Evolutionary conservation across 2,888 invertebrate species (phyloP).

Genomic region (Machimus atricapillus): DNA sequence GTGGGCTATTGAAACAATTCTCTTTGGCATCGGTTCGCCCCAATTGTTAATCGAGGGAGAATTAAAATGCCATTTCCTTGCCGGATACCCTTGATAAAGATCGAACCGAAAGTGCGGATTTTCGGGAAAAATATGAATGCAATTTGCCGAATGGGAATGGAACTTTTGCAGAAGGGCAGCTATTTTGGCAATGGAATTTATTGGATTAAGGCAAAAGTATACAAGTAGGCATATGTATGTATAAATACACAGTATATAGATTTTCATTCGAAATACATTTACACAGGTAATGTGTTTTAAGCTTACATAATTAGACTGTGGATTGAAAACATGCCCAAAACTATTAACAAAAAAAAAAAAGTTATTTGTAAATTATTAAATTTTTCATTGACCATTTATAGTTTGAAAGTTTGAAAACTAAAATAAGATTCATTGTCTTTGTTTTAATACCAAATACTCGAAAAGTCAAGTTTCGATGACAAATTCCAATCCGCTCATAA

Average conservation of each 20-base stretch:
- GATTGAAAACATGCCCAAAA: no score
- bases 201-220: background rate
- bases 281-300: background rate
- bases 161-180: background rate
- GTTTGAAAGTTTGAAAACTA: no score
- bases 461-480: no score
- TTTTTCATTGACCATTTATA: no score
- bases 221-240: background rate
- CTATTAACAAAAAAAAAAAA: no score
- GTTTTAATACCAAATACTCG: no score
- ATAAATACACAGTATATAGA: background rate
- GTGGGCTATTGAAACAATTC: constrained; percentile 34
- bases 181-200: background rate
- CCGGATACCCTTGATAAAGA: constrained; percentile 22
- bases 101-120: background rate
- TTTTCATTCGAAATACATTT: background rate
- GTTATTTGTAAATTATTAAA: no score
- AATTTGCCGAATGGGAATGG: background rate
- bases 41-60: constrained; percentile 31
- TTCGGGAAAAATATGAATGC: background rate
- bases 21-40: constrained; percentile 19
- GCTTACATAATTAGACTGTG: no score
- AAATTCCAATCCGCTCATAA: no score
- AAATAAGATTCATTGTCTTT: no score
- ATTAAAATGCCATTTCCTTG: constrained; percentile 38